phyloP scores from a whole-genome alignment of 2,113 vertebrate species.

The Phodopus roborovskii region DNA sequence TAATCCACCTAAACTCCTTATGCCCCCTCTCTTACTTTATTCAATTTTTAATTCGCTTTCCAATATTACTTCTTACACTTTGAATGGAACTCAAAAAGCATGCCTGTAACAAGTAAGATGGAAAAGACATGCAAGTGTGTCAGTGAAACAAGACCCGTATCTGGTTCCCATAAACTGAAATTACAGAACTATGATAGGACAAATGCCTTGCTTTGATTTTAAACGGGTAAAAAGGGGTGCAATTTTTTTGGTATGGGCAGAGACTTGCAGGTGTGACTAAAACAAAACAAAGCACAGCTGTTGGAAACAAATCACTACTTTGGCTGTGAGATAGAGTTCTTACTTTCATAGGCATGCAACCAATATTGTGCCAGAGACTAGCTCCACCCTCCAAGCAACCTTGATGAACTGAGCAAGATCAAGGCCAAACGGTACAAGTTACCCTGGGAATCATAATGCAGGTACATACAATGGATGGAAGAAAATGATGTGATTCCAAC shows the following conservation, averaged over 20 bases:
- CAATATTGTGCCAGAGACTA: constrained; percentile 66
- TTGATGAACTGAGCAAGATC: constrained; percentile 76
- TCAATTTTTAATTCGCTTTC: background rate
- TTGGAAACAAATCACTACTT: constrained; percentile 78
- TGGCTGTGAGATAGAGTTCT: constrained; percentile 75
- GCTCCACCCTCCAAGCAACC: constrained; percentile 62
- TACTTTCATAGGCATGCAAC: constrained; percentile 74
- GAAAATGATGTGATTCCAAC: constrained; percentile 86
- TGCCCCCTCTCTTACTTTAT: background rate
- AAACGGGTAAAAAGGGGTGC: constrained; percentile 58
- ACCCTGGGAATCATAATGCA: constrained; percentile 85
- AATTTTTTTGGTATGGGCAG: constrained; percentile 57
- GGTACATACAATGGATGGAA: constrained; percentile 81
- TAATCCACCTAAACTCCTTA: constrained; percentile 75
- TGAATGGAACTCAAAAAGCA: constrained; percentile 63
- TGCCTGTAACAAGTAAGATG: constrained; percentile 40
- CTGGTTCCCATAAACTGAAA: constrained; percentile 56
- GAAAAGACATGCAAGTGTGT: background rate
- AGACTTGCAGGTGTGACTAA: constrained; percentile 64
- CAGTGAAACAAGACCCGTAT: constrained; percentile 65
- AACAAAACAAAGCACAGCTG: constrained; percentile 38
- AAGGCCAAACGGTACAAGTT: constrained; percentile 82
- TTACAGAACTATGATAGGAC: constrained; percentile 77
- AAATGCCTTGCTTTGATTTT: constrained; percentile 67
- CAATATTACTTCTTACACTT: constrained; percentile 29